These are phyloP conservation scores for Drosophila borealis DNA, from an alignment of 2,888 invertebrate genomes.

Conservation along the genomic window DNA sequence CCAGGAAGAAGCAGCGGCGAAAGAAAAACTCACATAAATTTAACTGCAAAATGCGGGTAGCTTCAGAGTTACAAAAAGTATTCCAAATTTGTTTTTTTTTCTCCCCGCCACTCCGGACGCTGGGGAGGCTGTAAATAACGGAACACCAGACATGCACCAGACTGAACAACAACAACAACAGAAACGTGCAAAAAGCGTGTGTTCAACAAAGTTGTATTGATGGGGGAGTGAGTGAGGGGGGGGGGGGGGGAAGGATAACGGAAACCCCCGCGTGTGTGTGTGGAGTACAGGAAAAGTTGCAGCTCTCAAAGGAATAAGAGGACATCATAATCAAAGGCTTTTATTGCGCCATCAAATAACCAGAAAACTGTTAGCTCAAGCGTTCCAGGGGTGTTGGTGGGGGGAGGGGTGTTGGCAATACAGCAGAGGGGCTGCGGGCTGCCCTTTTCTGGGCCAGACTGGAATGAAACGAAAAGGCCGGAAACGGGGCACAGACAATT, in stretches of 20 bases:
- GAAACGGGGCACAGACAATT: constrained; percentile 57
- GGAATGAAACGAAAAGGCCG: constrained; percentile 28
- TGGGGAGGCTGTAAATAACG: constrained; percentile 77
- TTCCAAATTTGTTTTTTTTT: constrained; percentile 10
- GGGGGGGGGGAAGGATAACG: not conserved
- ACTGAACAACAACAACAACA: constrained; percentile 56
- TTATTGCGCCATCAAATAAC: constrained; percentile 71
- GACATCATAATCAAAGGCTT: constrained; percentile 74
- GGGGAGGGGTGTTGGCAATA: not conserved
- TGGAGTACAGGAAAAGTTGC: constrained; percentile 36
- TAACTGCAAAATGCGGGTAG: constrained; percentile 36
- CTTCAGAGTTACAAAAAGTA: constrained; percentile 11
- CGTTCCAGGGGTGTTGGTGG: constrained; percentile 17
- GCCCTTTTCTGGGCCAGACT: constrained; percentile 54
- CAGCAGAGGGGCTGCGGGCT: constrained; percentile 8
- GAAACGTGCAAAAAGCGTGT: constrained; percentile 35
- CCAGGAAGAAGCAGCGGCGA: not conserved
- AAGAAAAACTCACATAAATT: constrained; percentile 61
- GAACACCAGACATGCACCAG: constrained; percentile 74
- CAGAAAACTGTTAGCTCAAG: constrained; percentile 66
- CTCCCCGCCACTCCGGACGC: not conserved
- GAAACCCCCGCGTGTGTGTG: constrained; percentile 5
- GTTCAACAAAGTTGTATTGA: constrained; percentile 6
- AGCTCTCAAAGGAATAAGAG: constrained; percentile 62
- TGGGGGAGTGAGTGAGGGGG: no score